These are phyloP conservation scores for Caenorhabditis parvicauda DNA, from an alignment of 2,888 invertebrate species.

Conservation along the genomic window DNA sequence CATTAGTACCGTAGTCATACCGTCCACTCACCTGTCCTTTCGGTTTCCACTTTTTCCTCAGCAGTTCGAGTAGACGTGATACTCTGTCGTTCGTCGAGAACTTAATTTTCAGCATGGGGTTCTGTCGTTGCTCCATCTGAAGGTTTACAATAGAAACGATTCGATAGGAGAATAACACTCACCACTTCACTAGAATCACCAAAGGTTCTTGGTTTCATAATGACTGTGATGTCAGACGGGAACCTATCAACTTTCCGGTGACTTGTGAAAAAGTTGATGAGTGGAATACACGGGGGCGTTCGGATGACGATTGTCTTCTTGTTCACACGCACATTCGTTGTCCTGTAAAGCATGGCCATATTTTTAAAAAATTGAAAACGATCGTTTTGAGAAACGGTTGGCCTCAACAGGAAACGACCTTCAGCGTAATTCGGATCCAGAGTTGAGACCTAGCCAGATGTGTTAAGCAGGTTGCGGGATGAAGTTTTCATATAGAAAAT, in stretches of 20 bases:
- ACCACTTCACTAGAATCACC: conserved; percentile 34
- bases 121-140: conserved; percentile 6
- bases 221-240: conserved; percentile 30
- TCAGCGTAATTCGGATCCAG: no score
- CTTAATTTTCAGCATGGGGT: conserved; percentile 38
- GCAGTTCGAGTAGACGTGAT: conserved; percentile 35
- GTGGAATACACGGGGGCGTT: conserved; percentile 47
- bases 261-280: conserved; percentile 47
- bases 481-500: no score
- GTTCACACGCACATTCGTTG: conserved; percentile 25
- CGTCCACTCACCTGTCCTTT: no score
- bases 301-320: conserved; percentile 37
- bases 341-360: no score
- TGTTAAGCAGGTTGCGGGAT: no score
- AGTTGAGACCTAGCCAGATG: no score
- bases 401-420: no score
- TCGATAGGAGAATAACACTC: not conserved
- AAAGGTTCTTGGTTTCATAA: conserved; percentile 35
- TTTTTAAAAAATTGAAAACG: no score
- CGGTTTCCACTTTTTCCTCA: conserved; percentile 36
- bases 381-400: no score
- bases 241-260: conserved; percentile 34
- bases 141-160: not conserved
- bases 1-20: no score
- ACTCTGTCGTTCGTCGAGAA: conserved; percentile 49